Evolutionary conservation across 2,113 vertebrate species (phyloP), one percentile per base, ranked within the genome.

Genomic region (Rhinopomastus cyanomelas): DNA sequence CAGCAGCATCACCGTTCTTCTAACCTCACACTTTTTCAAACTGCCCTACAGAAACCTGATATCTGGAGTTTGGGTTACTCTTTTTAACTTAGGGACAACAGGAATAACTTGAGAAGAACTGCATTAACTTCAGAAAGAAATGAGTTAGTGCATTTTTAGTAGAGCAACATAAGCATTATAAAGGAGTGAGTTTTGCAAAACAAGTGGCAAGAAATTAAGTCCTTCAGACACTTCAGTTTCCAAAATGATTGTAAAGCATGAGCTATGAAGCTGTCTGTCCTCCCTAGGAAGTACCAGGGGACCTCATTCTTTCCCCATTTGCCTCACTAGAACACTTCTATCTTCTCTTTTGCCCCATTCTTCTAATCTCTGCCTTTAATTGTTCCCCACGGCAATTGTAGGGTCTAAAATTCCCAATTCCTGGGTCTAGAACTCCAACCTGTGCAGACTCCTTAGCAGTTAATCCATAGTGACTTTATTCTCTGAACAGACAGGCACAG

Each of bases 21-120:
- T 88, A 37, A 82, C 34, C 49, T 92, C 79, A 87, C 84, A 67
- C 29, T 67, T 89, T 23, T 87, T 32, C 64, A 95, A 92, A 80
- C 81, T 83, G 29, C 29, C 81, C 32, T 64, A 79, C 19, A 64
- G 64, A 89, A 90, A 81, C 26, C 52, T 42, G 32, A 87, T 66
- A 30, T 56, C 56, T 44, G n/a, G n/a, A n/a, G n/a, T n/a, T n/a
- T 57, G 46, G 60, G 19, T 61, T 51, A 52, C 36, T 53, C 11
- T 29, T 65, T 72, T 81, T 76, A 15, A 8, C 79, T 72, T 27
- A 26, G 20, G 14, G 25, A 46, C 9, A 84, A 79, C 44, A 93
- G 19, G 73, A 94, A 84, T 68, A 77, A 89, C 51, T 72, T 94
- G 30, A 79, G 25, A 36, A 87, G 55, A 15, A 39, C 16, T 46